Evolutionary conservation across 30 jellyfish, hydroid and myxozoan genomes (phyloP).

Genomic region (Rhopilema esculentum): DNA sequence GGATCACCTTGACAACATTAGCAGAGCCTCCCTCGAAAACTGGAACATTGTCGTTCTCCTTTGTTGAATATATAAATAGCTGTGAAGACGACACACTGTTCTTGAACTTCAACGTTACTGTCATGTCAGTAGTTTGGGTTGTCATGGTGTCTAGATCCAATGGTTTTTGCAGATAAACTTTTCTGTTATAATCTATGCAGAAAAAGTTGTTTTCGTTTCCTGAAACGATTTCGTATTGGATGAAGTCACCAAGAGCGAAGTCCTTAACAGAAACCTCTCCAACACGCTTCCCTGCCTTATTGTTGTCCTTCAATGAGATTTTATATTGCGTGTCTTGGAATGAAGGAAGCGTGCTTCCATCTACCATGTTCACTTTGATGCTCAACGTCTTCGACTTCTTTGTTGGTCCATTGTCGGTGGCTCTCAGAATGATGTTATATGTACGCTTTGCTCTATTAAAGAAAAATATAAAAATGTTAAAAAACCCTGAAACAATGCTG

Average conservation of each 20-base stretch:
- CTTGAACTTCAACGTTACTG: slow-evolving; percentile 69
- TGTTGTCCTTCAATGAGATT: slow-evolving; percentile 74
- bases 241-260: slow-evolving; percentile 36
- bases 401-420: slow-evolving; percentile 82
- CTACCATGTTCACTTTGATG: slow-evolving; percentile 74
- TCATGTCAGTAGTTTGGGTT: slow-evolving; percentile 24
- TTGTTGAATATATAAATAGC: slow-evolving; percentile 38
- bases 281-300: slow-evolving; percentile 67
- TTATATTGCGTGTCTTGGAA: slow-evolving; percentile 62
- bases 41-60: slow-evolving; percentile 89
- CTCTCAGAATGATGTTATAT: slow-evolving; percentile 52
- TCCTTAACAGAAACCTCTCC: slow-evolving; percentile 57
- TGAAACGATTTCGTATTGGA: slow-evolving; percentile 60
- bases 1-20: slow-evolving; percentile 49
- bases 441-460: slow-evolving; percentile 18
- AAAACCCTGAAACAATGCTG: too few relatives aligned
- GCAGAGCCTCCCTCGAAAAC: slow-evolving; percentile 72
- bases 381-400: slow-evolving; percentile 28
- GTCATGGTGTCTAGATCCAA: slow-evolving; percentile 71
- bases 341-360: slow-evolving; percentile 71
- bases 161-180: slow-evolving; percentile 70
- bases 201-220: slow-evolving; percentile 78
- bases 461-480: not conserved
- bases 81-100: slow-evolving; percentile 62
- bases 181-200: slow-evolving; percentile 78